Evolutionary conservation across 1,140 invertebrate species (phyloP).

Genomic region (Megathymus violae): DNA sequence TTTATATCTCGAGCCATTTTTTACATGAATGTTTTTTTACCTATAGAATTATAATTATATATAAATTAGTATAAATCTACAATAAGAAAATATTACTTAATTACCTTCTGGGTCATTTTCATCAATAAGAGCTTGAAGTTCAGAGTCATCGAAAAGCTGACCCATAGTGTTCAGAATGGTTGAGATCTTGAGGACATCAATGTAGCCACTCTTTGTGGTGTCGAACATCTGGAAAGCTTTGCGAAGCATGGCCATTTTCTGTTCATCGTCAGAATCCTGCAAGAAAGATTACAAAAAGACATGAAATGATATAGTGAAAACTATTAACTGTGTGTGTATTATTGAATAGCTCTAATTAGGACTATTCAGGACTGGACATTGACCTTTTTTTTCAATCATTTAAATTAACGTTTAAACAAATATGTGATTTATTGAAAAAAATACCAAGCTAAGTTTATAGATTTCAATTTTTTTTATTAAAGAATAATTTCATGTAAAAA

Average conservation of each 20-base stretch:
- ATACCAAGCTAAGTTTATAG: not conserved
- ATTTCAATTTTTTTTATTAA: too few relatives aligned
- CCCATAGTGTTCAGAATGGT: conserved; percentile 97
- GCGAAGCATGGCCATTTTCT: conserved; percentile 94
- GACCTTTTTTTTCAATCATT: too few relatives aligned
- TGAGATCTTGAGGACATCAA: conserved; percentile 94
- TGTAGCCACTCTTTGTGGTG: conserved; percentile 94
- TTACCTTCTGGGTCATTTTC: conserved; percentile 93
- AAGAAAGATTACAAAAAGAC: conserved; percentile 36
- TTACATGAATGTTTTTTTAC: too few relatives aligned
- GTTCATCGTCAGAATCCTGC: conserved; percentile 89
- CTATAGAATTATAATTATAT: too few relatives aligned
- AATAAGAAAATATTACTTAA: too few relatives aligned
- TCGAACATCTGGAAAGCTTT: conserved; percentile 98
- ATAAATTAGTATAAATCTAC: too few relatives aligned
- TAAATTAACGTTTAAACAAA: conserved; percentile 1
- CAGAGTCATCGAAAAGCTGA: conserved; percentile 94
- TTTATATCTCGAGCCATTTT: too few relatives aligned
- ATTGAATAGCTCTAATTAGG: not conserved
- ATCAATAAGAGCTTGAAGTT: conserved; percentile 91
- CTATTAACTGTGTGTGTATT: not conserved
- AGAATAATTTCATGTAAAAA: too few relatives aligned
- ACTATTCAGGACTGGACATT: too few relatives aligned
- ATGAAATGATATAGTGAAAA: conserved; percentile 21
- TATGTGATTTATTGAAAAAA: not conserved